Evolutionary conservation across 2,797 vertebrate species (phyloP).

Genomic region (Petrocephalus schoutedeni): DNA sequence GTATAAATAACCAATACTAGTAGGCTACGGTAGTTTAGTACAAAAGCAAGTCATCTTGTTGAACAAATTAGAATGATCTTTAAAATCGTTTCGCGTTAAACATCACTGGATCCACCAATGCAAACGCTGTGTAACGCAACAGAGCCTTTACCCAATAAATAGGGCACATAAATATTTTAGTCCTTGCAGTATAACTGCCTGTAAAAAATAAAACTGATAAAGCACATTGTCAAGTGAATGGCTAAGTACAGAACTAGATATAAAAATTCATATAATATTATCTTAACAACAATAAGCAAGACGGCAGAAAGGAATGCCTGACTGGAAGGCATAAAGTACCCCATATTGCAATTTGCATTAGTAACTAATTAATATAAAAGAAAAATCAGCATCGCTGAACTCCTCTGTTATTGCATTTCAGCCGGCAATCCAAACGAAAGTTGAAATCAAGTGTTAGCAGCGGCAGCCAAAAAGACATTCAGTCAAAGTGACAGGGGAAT

Average conservation of each 20-base stretch:
- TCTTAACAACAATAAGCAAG: not conserved
- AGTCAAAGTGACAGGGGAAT: not conserved
- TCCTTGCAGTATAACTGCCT: constrained; percentile 6
- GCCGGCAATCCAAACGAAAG: constrained; percentile 31
- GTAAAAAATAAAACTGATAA: constrained; percentile 20
- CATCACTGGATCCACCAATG: not conserved
- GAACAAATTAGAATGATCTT: not conserved
- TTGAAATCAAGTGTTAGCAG: not conserved
- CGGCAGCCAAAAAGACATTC: not conserved
- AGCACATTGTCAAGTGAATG: not conserved
- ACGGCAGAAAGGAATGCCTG: not conserved
- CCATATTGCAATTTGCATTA: not conserved
- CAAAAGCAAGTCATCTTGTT: not conserved
- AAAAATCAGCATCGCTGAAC: constrained; percentile 14
- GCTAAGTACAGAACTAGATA: constrained; percentile 1
- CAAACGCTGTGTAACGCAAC: constrained; percentile 13
- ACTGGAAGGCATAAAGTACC: not conserved
- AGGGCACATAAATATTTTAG: constrained; percentile 27
- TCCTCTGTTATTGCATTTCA: constrained; percentile 3
- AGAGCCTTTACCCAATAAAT: constrained; percentile 4
- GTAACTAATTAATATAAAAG: not conserved
- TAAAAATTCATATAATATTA: not conserved
- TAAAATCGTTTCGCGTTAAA: not conserved
- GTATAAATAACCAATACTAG: constrained; percentile 39
- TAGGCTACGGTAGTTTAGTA: not conserved